Evolutionary conservation across 2,797 vertebrate genomes (phyloP), one percentile per base, ranked within the genome.

Genomic region (Cyprinodon diabolis): DNA sequence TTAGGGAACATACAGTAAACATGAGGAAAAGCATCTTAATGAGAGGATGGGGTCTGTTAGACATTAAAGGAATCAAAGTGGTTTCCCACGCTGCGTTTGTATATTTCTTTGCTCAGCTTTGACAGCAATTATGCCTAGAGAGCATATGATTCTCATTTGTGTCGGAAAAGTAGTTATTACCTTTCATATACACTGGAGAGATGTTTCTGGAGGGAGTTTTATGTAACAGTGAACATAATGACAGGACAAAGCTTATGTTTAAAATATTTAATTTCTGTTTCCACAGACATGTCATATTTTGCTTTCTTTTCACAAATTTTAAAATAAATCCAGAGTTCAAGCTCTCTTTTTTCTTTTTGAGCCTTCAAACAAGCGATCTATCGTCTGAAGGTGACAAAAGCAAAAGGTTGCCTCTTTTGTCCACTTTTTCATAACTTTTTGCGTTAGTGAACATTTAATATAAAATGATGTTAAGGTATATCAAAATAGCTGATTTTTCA

Each of bases 71-170:
- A 30, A 51, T 19, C 19, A 69, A 15, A 3, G 9, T 66, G 51
- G 54, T 74, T 74, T 80, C 51, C 56, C 54, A 47, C 37, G 17
- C 11, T 21, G 8, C 30, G 57, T 17, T 43, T 86, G 78, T 86
- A 37, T 79, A 79, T 69, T 72, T 69, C 71, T 71, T 62, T 13
- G 30, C 58, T 73, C 21, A 71, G 73, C 52, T 43, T 51, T 69
- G 77, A 75, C 56, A 66, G 77, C 52, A 40, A 13, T 70, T 80
- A 80, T 37, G n/a, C 63, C 84, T 74, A 54, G 15, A 73, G 62
- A 63, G 9, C 84, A 89, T 75, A 25, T 88, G 83, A 87, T 79
- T 75, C 75, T 85, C 77, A 78, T 89, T 84, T 77, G 66, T 75
- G n/a, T 76, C 37, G 12, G 69, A 80, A 83, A 86, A 76, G 69